phyloP scores from a whole-genome alignment of 2,797 vertebrate species.

The Hydrocynus forskahlii region DNA sequence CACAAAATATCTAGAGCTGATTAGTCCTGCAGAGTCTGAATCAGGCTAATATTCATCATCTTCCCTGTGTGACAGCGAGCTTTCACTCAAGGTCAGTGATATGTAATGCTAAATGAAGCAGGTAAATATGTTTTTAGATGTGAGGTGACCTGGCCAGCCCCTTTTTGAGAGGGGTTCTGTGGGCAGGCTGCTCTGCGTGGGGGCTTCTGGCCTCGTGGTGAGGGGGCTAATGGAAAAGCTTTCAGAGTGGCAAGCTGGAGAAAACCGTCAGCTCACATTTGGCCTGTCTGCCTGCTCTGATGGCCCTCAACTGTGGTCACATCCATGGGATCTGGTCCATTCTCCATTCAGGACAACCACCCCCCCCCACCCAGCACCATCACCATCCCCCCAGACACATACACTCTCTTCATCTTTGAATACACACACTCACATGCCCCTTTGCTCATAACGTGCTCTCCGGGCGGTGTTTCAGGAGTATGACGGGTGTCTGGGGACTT shows the following conservation, averaged over 20 bases:
- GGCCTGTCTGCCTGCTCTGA: conserved; percentile 81
- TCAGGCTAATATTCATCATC: conserved; percentile 44
- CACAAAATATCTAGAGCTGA: not conserved
- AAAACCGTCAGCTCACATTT: conserved; percentile 85
- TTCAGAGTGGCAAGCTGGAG: conserved; percentile 82
- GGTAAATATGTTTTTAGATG: conserved; percentile 82
- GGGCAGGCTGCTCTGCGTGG: conserved; percentile 75
- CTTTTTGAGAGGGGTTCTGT: conserved; percentile 49
- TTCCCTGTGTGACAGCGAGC: conserved; percentile 68
- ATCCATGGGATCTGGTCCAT: conserved; percentile 67
- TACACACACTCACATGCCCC: conserved; percentile 3
- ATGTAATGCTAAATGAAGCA: conserved; percentile 79
- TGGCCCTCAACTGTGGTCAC: conserved; percentile 82
- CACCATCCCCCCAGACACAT: conserved; percentile 50
- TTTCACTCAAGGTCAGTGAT: conserved; percentile 69
- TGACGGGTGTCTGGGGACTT: conserved; percentile 72
- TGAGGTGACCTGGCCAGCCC: conserved; percentile 56
- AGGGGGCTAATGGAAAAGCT: conserved; percentile 95
- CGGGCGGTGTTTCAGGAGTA: conserved; percentile 74
- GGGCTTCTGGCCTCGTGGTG: conserved; percentile 59
- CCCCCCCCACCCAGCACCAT: not conserved
- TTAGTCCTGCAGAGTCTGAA: conserved; percentile 28
- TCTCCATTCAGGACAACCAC: conserved; percentile 9
- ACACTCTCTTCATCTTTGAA: conserved; percentile 23
- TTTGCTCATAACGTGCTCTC: conserved; percentile 65